Percentiles rank a stretch among this genome's conserved stretches.
Evolutionary conservation across 64 coral and sea anemone species (phyloP).

Genomic region (Pachyseris speciosa): DNA sequence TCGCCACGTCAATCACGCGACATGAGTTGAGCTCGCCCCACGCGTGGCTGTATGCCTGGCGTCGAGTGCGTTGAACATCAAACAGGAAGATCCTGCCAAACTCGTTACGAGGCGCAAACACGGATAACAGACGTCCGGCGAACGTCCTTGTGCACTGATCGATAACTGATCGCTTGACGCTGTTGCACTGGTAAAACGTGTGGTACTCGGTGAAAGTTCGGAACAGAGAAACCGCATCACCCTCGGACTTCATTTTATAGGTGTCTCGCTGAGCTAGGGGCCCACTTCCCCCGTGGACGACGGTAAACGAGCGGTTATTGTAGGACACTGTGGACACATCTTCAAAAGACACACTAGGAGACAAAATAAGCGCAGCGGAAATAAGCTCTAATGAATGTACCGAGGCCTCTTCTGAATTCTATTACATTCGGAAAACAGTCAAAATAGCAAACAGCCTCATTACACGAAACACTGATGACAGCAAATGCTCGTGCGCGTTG

Average conservation of each 20-base stretch:
- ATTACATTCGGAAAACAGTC: no score
- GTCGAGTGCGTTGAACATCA: slow-evolving; percentile 89
- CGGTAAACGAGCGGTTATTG: slow-evolving; percentile 93
- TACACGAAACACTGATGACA: no score
- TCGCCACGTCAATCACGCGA: slow-evolving; percentile 69
- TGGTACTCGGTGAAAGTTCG: slow-evolving; percentile 99
- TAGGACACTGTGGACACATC: slow-evolving; percentile 98
- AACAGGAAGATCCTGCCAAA: slow-evolving; percentile 93
- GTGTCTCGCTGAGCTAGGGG: slow-evolving; percentile 85
- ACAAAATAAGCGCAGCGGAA: background rate
- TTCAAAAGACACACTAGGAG: slow-evolving; percentile 85
- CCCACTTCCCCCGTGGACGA: slow-evolving; percentile 88
- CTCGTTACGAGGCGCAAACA: slow-evolving; percentile 72
- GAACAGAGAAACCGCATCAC: slow-evolving; percentile 86
- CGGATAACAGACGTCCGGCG: slow-evolving; percentile 76
- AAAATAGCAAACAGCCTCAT: no score
- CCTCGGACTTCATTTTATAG: slow-evolving; percentile 94
- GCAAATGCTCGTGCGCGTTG: no score
- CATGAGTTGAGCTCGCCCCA: slow-evolving; percentile 87
- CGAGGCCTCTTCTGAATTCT: no score
- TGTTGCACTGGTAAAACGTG: slow-evolving; percentile 98
- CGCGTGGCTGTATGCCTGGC: slow-evolving; percentile 95
- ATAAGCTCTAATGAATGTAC: no score
- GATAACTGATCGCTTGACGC: slow-evolving; percentile 94
- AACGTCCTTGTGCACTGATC: slow-evolving; percentile 96